These are phyloP conservation scores for Geopemphigus sp. DNA, from an alignment of 1,140 invertebrate genomes.

Conservation along the genomic window DNA sequence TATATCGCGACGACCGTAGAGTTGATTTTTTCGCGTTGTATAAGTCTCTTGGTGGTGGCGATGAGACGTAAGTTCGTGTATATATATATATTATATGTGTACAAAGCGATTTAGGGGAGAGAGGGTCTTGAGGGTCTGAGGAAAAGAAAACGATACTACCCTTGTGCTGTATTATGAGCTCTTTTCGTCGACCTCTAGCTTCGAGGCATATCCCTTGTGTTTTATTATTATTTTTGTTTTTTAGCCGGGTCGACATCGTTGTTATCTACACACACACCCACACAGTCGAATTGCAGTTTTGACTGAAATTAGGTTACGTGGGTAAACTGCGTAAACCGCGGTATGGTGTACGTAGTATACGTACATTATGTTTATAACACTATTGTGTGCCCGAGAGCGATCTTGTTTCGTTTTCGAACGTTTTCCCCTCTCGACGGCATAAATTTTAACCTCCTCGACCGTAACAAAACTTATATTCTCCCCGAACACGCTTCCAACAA, in stretches of 20 bases:
- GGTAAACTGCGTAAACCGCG: background rate
- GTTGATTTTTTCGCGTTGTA: conserved; percentile 2
- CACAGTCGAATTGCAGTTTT: background rate
- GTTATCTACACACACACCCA: background rate
- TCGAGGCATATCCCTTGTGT: background rate
- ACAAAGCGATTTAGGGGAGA: background rate
- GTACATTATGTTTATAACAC: background rate
- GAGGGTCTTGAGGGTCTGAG: background rate
- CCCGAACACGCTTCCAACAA: no score
- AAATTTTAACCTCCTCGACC: no score
- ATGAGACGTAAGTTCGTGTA: background rate
- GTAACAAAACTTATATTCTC: no score
- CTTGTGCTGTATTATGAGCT: background rate
- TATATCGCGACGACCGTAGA: background rate
- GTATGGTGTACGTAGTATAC: background rate
- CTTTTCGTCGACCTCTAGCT: conserved; percentile 4
- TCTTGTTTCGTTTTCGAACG: background rate
- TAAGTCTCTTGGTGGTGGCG: no score
- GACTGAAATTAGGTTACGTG: conserved; percentile 20
- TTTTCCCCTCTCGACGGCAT: background rate
- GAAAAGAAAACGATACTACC: background rate
- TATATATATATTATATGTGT: background rate
- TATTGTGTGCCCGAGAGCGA: background rate
- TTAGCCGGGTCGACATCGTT: background rate
- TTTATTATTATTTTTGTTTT: conserved; percentile 14